These are phyloP conservation scores for Druceiella hillmani DNA, from an alignment of 2,888 invertebrate species.

Conservation along the genomic window DNA sequence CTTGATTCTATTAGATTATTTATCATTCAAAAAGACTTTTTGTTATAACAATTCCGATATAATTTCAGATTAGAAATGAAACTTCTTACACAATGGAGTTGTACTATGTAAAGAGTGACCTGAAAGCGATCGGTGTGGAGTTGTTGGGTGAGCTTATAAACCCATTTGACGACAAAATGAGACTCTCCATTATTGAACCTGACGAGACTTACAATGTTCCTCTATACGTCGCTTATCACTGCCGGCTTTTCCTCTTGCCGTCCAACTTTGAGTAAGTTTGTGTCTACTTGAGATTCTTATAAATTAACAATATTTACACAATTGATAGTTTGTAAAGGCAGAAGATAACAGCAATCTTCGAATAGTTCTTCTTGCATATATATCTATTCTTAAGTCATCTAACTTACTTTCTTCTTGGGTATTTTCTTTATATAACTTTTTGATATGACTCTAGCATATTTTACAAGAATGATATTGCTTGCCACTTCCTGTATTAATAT, in stretches of 20 bases:
- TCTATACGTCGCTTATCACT: constrained; percentile 74
- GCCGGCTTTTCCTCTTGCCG: constrained; percentile 68
- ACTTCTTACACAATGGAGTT: constrained; percentile 71
- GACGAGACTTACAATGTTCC: constrained; percentile 72
- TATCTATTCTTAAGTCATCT: neutral
- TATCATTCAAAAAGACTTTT: too few relatives aligned
- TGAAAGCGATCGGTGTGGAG: constrained; percentile 59
- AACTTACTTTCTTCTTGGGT: too few relatives aligned
- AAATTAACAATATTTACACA: constrained; percentile 3
- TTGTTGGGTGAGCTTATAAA: constrained; percentile 63
- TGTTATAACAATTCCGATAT: too few relatives aligned
- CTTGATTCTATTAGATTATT: too few relatives aligned
- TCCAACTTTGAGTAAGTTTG: constrained; percentile 67
- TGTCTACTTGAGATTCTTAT: neutral
- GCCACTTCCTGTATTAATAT: too few relatives aligned
- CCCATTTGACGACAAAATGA: constrained; percentile 70
- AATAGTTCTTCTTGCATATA: neutral
- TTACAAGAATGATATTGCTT: too few relatives aligned
- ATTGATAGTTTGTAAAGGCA: constrained; percentile 1
- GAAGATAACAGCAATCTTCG: neutral
- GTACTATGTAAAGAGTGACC: constrained; percentile 65
- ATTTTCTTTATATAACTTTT: too few relatives aligned
- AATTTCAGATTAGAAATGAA: constrained; percentile 72
- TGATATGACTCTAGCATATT: too few relatives aligned
- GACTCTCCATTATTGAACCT: constrained; percentile 67